Percentiles rank a stretch among this genome's conserved stretches.
These are phyloP conservation scores for Axea sp. DNA, from an alignment of 2,888 invertebrate genomes.

Conservation along the genomic window DNA sequence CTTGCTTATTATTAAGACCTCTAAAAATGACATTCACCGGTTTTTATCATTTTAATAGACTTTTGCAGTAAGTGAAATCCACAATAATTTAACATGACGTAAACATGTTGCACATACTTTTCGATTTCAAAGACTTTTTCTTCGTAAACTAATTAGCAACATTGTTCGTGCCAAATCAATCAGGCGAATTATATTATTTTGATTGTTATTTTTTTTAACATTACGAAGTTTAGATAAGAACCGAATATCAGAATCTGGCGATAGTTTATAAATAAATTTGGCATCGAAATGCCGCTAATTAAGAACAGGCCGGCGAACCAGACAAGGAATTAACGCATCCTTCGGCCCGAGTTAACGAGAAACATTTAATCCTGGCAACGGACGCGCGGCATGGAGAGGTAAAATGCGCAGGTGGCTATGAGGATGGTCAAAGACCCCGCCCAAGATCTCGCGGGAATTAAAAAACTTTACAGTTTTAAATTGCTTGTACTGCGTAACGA, in stretches of 20 bases:
- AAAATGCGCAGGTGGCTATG: conserved; percentile 64
- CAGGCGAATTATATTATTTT: too few species aligned
- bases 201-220: too few species aligned
- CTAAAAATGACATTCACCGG: conserved; percentile 21
- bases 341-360: conserved; percentile 60
- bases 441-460: conserved; percentile 63
- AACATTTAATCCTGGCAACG: conserved; percentile 64
- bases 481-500: conserved; percentile 56
- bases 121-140: too few species aligned
- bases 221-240: conserved; percentile 46
- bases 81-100: conserved; percentile 38
- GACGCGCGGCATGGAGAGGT: conserved; percentile 50
- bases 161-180: conserved; percentile 9
- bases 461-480: conserved; percentile 64
- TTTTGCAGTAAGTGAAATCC: conserved; percentile 25
- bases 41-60: conserved; percentile 49
- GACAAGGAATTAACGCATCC: conserved; percentile 55
- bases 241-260: conserved; percentile 27
- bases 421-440: conserved; percentile 64
- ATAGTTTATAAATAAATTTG: conserved; percentile 56
- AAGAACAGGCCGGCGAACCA: conserved; percentile 35
- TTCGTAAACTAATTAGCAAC: conserved; percentile 33
- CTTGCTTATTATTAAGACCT: conserved; percentile 51
- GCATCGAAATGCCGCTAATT: conserved; percentile 58
- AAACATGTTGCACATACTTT: too few species aligned